These are phyloP conservation scores for Pelecanus crispus DNA, from an alignment of 2,113 vertebrate genomes.

Conservation along the genomic window DNA sequence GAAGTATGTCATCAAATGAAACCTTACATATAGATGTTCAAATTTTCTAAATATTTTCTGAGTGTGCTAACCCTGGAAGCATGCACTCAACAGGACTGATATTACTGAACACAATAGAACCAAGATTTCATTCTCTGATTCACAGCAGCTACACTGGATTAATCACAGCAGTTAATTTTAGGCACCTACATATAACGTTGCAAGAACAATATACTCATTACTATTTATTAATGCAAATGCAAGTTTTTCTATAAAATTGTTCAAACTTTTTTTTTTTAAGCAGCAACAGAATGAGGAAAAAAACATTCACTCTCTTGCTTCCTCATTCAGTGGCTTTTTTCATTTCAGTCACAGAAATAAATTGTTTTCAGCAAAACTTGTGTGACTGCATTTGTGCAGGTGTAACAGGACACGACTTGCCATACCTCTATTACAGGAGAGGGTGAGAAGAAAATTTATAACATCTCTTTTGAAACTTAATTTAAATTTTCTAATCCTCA, in stretches of 20 bases:
- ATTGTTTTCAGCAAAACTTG: neutral
- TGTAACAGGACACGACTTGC: neutral
- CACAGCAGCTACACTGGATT: neutral
- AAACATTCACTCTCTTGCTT: neutral
- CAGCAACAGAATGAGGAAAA: neutral
- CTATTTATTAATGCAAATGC: neutral
- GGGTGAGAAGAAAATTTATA: neutral
- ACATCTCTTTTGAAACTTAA: neutral
- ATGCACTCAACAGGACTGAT: neutral
- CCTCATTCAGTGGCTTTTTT: neutral
- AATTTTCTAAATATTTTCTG: neutral
- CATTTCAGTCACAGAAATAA: neutral
- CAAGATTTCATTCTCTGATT: neutral
- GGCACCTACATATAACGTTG: neutral
- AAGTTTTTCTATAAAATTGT: neutral
- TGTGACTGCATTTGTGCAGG: neutral
- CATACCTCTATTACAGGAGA: neutral
- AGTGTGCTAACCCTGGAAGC: neutral
- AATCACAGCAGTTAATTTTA: slow-evolving; percentile 10
- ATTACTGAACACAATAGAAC: neutral
- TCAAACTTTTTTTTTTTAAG: neutral
- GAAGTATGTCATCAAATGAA: neutral
- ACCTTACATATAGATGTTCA: neutral
- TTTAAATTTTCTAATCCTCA: neutral
- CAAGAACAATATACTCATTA: neutral